Evolutionary conservation across 2,888 invertebrate genomes (phyloP).

Genomic region (Pseudococcus viburni): DNA sequence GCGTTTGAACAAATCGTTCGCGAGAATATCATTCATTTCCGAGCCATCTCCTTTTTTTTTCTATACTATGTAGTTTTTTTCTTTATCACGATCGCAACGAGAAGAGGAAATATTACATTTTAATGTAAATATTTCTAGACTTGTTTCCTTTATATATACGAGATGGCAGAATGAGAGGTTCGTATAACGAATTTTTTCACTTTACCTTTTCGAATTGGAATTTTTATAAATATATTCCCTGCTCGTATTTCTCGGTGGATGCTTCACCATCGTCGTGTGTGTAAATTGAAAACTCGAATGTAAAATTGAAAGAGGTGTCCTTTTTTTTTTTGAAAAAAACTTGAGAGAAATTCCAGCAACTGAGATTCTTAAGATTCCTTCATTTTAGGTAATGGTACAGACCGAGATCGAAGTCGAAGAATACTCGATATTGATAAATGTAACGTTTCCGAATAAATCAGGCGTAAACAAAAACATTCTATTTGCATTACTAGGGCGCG

Average conservation of each 20-base stretch:
- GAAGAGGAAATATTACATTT: slow-evolving; percentile 22
- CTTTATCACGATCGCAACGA: not conserved
- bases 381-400: not conserved
- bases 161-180: not conserved
- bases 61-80: not conserved
- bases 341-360: not conserved
- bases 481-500: not conserved
- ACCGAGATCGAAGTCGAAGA: not conserved
- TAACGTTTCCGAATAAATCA: slow-evolving; percentile 28
- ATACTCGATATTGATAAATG: slow-evolving; percentile 28
- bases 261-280: not conserved
- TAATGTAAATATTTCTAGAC: slow-evolving; percentile 37
- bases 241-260: not conserved
- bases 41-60: slow-evolving; percentile 13
- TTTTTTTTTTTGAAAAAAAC: not conserved
- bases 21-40: slow-evolving; percentile 42
- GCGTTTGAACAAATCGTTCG: slow-evolving; percentile 28
- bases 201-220: slow-evolving; percentile 3
- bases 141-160: slow-evolving; percentile 13
- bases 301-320: slow-evolving; percentile 31
- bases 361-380: not conserved
- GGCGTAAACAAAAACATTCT: slow-evolving; percentile 40
- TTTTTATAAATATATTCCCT: not conserved
- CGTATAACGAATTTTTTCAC: slow-evolving; percentile 36
- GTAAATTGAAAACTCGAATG: slow-evolving; percentile 38